Conservation (phyloP, 2,888 invertebrate species). For the Ernsta delagoae region DNA sequence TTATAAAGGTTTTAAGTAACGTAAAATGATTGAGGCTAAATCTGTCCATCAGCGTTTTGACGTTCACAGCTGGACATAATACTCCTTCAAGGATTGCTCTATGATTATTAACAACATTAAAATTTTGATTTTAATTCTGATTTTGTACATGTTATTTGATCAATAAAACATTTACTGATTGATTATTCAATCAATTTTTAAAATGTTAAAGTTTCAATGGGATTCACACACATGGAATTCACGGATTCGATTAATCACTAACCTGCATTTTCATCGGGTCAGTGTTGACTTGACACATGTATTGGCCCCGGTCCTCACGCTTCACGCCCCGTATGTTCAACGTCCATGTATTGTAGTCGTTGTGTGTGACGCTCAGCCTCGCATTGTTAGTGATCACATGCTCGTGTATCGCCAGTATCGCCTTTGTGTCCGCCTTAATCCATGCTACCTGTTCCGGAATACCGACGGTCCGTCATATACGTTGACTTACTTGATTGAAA, state of each 20-base stretch:
- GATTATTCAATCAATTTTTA: no score
- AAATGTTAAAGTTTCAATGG: no score
- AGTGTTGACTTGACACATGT: conserved; percentile 98
- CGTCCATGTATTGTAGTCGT: conserved; percentile 97
- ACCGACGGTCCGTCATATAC: conserved; percentile 41
- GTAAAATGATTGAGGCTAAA: no score
- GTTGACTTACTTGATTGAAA: conserved; percentile 37
- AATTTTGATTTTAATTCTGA: no score
- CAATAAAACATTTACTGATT: no score
- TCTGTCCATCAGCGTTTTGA: no score
- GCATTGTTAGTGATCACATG: conserved; percentile 97
- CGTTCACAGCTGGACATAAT: no score
- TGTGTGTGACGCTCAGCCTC: conserved; percentile 94
- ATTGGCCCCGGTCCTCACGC: conserved; percentile 94
- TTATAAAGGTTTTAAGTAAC: no score
- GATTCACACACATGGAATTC: no score
- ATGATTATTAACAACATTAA: no score
- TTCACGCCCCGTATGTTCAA: conserved; percentile 93
- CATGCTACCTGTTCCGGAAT: conserved; percentile 91
- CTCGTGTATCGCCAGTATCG: conserved; percentile 96
- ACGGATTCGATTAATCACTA: conserved; percentile 40
- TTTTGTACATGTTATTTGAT: no score
- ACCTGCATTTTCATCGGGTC: conserved; percentile 98
- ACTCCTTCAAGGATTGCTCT: no score
- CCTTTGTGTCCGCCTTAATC: conserved; percentile 97